These are phyloP conservation scores for Dromococcyx pavoninus DNA, from an alignment of 2,797 vertebrate genomes.

Conservation along the genomic window DNA sequence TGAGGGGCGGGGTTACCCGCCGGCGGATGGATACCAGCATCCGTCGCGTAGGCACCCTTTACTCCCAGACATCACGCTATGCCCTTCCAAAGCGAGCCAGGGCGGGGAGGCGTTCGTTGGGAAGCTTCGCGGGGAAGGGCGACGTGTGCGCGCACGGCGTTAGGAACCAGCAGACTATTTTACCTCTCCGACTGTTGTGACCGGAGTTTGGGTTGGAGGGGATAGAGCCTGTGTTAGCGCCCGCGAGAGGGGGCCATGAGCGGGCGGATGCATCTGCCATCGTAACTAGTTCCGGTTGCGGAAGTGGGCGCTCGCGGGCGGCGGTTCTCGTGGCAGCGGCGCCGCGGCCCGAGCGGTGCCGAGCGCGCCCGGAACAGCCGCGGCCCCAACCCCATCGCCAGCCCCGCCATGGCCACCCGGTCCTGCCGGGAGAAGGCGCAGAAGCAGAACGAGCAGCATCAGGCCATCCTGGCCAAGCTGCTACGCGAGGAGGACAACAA, in stretches of 20 bases:
- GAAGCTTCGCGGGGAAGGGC: fast-evolving
- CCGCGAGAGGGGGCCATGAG: too few species aligned
- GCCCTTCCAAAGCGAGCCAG: fast-evolving
- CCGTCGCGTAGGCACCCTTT: fast-evolving
- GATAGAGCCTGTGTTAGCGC: not conserved
- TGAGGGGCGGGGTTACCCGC: not conserved
- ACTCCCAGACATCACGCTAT: fast-evolving
- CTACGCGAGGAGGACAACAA: slow-evolving; percentile 98
- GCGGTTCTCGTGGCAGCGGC: slow-evolving; percentile 22
- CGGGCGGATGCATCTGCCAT: not conserved
- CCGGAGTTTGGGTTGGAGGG: too few species aligned
- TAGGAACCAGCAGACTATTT: not conserved
- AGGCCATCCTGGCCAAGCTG: slow-evolving; percentile 96
- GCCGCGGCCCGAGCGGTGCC: not conserved
- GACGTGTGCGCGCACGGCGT: fast-evolving
- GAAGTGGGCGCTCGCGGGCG: not conserved
- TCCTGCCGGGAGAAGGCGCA: slow-evolving; percentile 96
- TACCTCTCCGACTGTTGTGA: fast-evolving
- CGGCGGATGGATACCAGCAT: not conserved
- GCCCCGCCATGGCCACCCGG: slow-evolving; percentile 88
- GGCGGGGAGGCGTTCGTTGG: too few species aligned
- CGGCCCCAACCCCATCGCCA: not conserved
- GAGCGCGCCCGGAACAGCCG: not conserved
- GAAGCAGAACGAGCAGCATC: slow-evolving; percentile 98
- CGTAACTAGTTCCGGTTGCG: slow-evolving; percentile 54